Base-by-base conservation (phyloP, 2,113 vertebrate species). In the Nipponia nippon region DNA sequence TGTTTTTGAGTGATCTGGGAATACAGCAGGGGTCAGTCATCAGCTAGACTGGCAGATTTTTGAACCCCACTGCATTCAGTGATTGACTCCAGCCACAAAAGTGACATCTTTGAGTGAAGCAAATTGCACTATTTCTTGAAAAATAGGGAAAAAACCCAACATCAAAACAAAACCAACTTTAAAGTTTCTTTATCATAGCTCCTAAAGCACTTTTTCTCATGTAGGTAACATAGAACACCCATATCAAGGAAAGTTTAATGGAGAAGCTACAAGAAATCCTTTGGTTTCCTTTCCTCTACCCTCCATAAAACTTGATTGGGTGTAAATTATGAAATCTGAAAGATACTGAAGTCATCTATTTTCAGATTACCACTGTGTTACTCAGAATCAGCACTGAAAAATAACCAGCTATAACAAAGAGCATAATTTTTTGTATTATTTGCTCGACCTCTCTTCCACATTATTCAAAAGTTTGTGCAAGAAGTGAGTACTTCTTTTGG, bases 241-340 rank as follows among this genome's bases (percentile, higher is more conserved):
- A n/a, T 22, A 47, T 46, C 12, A 59, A 82, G 15, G 10, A 85
- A 59, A 56, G 4, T 17, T 47, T 66, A 75, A 61, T 29, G 30
- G 4, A 61, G 32, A 84, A 67, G 9, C 4, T 56, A 38, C 26
- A 66, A n/a, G 5, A 70, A 78, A 78, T n/a, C 23, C 17, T 61
- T 52, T 46, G 6, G 1, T 66, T 82, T 70, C 3, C 36, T 75
- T 70, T 85, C 12, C 25, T 83, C 17, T 44, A 21, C 5, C 16
- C 14, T 78, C 59, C 1, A 2, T 10, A 30, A 5, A 27, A 25
- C 4, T 83, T 85, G 5, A 71, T 0, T 34, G 10, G 6, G 4
- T 66, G 13, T 40, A 83, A 56, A 56, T 56, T 14, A 47, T 4
- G 7, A 88, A 73, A 66, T 32, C 15, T 72, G 53, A 76, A 62